These are phyloP conservation scores for Huso huso DNA, from an alignment of 2,797 vertebrate species.

Conservation along the genomic window DNA sequence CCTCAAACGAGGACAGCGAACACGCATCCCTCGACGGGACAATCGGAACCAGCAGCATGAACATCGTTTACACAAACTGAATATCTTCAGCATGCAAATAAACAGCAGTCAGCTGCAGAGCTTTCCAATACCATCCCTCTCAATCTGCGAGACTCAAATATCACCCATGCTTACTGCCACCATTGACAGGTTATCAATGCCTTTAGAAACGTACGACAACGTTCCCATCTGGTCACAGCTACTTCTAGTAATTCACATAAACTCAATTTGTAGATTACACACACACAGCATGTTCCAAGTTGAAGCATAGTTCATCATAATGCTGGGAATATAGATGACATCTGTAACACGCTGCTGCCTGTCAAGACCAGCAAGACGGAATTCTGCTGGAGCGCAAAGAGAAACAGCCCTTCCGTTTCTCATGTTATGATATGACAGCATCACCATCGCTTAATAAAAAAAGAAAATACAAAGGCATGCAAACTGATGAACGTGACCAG, in stretches of 20 bases:
- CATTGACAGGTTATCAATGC: background rate
- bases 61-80: background rate
- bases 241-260: conserved; percentile 35
- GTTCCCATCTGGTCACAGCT: conserved; percentile 33
- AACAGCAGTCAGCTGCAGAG: background rate
- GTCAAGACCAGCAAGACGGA: no score
- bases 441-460: no score
- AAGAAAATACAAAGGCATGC: no score
- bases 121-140: conserved; percentile 3
- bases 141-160: background rate
- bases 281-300: conserved; percentile 7
- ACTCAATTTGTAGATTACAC: conserved; percentile 31
- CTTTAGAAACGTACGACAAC: conserved; percentile 7
- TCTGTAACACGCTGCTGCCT: no score
- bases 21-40: background rate
- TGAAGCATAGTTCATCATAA: background rate
- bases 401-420: no score
- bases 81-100: background rate
- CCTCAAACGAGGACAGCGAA: conserved; percentile 11
- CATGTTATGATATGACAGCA: no score
- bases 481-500: no score
- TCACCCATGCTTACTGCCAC: background rate
- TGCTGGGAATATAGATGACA: no score
- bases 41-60: background rate
- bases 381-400: no score